A percentile compares a stretch with the other conserved stretches of the same genome.
phyloP scores from a whole-genome alignment of 2,888 invertebrate genomes.

The Pandemis corylana region DNA sequence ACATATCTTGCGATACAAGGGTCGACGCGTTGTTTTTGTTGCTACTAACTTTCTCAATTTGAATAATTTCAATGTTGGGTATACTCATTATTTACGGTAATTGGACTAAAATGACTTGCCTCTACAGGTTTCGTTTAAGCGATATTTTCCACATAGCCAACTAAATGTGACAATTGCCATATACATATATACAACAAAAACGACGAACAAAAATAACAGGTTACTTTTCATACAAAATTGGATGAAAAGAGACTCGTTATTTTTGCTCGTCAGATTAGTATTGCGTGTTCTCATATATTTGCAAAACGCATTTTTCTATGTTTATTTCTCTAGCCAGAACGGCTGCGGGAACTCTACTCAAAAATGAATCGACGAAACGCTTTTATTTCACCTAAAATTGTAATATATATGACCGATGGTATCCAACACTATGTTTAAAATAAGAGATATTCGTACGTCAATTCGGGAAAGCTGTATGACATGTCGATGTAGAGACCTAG shows the following conservation, averaged over 20 bases:
- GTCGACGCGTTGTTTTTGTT: constrained; percentile 66
- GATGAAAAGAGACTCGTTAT: no score
- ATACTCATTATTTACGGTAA: constrained; percentile 53
- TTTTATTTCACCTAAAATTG: no score
- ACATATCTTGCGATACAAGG: constrained; percentile 72
- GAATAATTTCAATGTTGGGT: constrained; percentile 68
- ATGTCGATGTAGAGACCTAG: constrained; percentile 1
- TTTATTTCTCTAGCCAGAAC: no score
- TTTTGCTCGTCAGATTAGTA: no score
- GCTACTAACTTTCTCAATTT: constrained; percentile 70
- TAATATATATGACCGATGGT: no score
- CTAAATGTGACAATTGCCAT: not conserved
- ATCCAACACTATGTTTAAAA: not conserved
- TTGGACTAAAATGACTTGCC: constrained; percentile 47
- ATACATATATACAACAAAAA: no score
- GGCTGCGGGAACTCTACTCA: no score
- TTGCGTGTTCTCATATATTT: no score
- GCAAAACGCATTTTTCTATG: no score
- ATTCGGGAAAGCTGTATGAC: not conserved
- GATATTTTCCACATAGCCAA: not conserved
- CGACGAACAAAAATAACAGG: no score
- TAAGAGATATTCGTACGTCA: not conserved
- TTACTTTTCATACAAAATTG: no score
- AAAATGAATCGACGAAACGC: no score
- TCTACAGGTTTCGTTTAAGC: constrained; percentile 29